These are phyloP conservation scores for Matsumyia berberina DNA, from an alignment of 2,888 invertebrate species.

Conservation along the genomic window DNA sequence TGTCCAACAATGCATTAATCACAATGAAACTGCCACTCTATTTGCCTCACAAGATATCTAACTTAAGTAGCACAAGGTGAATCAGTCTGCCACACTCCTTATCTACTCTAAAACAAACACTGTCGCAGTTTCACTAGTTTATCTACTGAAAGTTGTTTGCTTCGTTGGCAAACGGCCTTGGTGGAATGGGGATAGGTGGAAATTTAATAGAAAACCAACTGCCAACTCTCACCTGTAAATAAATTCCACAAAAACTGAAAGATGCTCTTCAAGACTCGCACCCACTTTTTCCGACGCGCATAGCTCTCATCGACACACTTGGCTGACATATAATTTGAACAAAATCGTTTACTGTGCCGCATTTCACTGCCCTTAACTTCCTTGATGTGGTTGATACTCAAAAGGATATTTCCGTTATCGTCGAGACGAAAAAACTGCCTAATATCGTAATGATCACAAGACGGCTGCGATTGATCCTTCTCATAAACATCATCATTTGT, in stretches of 20 bases:
- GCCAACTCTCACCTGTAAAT: conserved; percentile 80
- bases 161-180: background rate
- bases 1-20: too few relatives aligned
- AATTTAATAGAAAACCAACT: too few relatives aligned
- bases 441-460: conserved; percentile 83
- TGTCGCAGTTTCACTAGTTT: background rate
- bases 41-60: conserved; percentile 1
- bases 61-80: conserved; percentile 45
- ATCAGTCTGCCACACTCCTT: conserved; percentile 14
- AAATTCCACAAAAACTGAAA: conserved; percentile 79
- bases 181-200: too few relatives aligned
- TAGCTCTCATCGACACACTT: conserved; percentile 80
- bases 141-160: conserved; percentile 1
- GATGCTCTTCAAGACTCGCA: conserved; percentile 78
- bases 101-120: background rate
- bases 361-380: conserved; percentile 81
- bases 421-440: conserved; percentile 84
- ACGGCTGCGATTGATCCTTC: conserved; percentile 35
- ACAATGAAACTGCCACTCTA: background rate
- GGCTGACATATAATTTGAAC: conserved; percentile 59
- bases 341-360: conserved; percentile 58
- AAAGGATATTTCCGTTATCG: conserved; percentile 83
- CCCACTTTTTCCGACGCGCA: conserved; percentile 49
- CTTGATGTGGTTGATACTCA: conserved; percentile 82
- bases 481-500: conserved; percentile 20